Base-by-base conservation (phyloP, 1,140 invertebrate species). In the Mamestra configurata region DNA sequence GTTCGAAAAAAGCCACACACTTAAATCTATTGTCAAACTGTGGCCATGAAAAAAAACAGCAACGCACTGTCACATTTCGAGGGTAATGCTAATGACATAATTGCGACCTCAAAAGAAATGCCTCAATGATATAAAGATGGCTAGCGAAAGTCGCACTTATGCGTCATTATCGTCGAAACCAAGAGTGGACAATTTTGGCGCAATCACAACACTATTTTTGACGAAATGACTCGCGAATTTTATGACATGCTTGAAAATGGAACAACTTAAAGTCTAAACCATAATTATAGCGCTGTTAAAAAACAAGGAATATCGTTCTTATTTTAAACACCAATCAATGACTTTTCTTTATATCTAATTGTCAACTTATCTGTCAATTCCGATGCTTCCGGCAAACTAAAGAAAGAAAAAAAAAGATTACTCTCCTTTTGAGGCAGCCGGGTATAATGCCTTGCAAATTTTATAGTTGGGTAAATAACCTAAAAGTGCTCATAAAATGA, bases 51-150 rank as follows among this genome's bases (percentile, higher is more conserved):
- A 76, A 76, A n/a, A 76, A 24, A 64, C 22, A 77, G 53, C 27
- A 24, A 35, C 18, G 15, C 13, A 59, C 75, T 66, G 18, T 77
- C 20, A 61, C 40, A 51, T 46, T 59, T 71, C 1, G 51, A 20
- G 55, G 55, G 22, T 79, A 79, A 79, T 79, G 55, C n/a, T 79
- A 79, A 79, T 79, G 77, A 79, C 40, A 59, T 71, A 79, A 71
- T 79, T 79, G 66, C 35, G 40, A 79, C 77, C 77, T 24, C 49
- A 6, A 79, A 79, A 46, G 18, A 70, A 40, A 70, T 79, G 64
- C 24, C 61, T 61, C 51, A 71, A 79, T 79, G 51, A 71, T 22
- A 79, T 55, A 77, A 59, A 79, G 64, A 79, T 79, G 40, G 31
- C 13, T 35, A 71, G 77, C 53, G 77, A 79, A 79, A 79, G 77